Base-by-base conservation (phyloP, 2,113 vertebrate genomes). In the Salvator merianae region DNA sequence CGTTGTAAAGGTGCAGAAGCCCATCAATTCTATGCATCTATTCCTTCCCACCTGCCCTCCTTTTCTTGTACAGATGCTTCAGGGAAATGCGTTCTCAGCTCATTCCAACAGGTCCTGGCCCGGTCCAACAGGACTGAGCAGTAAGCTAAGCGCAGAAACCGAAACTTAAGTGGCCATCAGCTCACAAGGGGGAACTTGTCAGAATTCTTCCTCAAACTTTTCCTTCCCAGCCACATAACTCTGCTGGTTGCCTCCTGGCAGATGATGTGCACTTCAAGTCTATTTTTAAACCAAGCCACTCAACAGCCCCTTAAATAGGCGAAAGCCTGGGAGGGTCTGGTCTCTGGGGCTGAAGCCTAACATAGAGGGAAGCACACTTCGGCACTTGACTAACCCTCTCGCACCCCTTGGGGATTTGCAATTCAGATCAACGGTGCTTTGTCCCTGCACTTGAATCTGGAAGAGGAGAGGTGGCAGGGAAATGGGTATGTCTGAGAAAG, bases 291-390 rank as follows among this genome's bases (percentile, higher is more conserved):
- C 75, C n/a, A 5, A 80, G 7, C 0, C 20, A 50, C 36, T 47
- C 65, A 55, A 3, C 66, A 59, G 78, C 0, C 3, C 74, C 14
- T 10, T 28, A 43, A 84, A 0, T 9, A 22, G 59, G 1, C 16
- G 3, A 0, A 66, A 18, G 20, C 9, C 18, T 34, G 9, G 13
- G 28, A 22, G 32, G 28, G 4, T 36, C 8, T 0, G 0, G 40
- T 34, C 3, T 3, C 18, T 16, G 0, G 0, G 83, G 7, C 1
- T 3, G 65, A 36, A 55, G 50, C 0, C 3, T 66, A 50, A 70
- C 85, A 55, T 0, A 0, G 10, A 0, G 0, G 63, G 36, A 68
- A 30, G 20, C n/a, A 28, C 62, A 34, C 43, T 50, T 83, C 24
- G 50, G 72, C 50, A 63, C 53, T 62, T 32, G 71, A 50, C 28